Evolutionary conservation across 2,797 vertebrate species (phyloP), one percentile per base, ranked within the genome.

Genomic region (Etheostoma nigrum): DNA sequence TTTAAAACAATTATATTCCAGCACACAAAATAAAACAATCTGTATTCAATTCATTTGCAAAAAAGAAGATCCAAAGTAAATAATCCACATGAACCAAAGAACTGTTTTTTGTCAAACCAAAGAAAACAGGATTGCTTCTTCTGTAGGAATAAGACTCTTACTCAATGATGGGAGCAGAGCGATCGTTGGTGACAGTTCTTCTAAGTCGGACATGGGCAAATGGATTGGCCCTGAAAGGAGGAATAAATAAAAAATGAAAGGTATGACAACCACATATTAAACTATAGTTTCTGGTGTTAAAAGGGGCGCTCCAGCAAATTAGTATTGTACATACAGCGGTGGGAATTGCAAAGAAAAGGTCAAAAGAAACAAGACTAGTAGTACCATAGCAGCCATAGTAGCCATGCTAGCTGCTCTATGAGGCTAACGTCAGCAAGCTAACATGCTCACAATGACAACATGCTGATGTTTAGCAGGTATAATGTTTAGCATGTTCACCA

Each of bases 171-270:
- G 96, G 96, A 52, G 96, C 96, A 0, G 96, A 97, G 70, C 96
- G 96, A 81, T 97, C 96, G 10, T 97, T 96, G 78, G 96, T 97
- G 82, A 97, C 93, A 0, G 96, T 97, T 89, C 93, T 95, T 92
- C 95, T 95, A 86, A 97, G 95, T 36, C 95, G 94, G 52, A 97
- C 74, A 57, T 97, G 96, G 23, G 96, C 94, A 55, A 97, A 97
- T 0, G 96, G 96, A 82, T 97, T 97, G 54, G 79, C 83, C 92
- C 96, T 96, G 86, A 55, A 72, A 70, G 42, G 23, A 79, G n/a
- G n/a, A 52, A 77, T 65, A 0, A 10, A 65, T 33, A 40, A 49
- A 2, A 77, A 62, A 11, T 48, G 6, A 51, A 76, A 55, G 12
- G 14, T 19, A 36, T 33, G 18, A 30, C n/a, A 44, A 21, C 14